These are phyloP conservation scores for Acanthornis magna DNA, from an alignment of 2,797 vertebrate genomes.

Conservation along the genomic window DNA sequence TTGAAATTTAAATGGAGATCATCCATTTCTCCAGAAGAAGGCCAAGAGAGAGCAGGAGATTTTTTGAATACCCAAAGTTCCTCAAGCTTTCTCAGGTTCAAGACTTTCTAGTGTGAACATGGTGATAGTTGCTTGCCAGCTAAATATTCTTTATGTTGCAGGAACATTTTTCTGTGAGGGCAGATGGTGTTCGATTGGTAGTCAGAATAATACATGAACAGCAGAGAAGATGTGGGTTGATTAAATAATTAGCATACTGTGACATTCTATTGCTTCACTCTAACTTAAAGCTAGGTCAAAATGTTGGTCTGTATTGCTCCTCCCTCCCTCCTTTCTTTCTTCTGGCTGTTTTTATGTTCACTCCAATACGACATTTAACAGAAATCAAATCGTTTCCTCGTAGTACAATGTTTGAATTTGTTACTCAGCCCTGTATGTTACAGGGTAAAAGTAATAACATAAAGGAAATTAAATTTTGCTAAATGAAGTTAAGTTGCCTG, in stretches of 20 bases:
- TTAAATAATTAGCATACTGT: slow-evolving; percentile 63
- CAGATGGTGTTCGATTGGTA: slow-evolving; percentile 53
- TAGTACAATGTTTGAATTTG: neutral
- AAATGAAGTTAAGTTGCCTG: slow-evolving; percentile 41
- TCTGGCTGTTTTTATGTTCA: neutral
- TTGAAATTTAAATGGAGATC: neutral
- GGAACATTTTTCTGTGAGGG: slow-evolving; percentile 53
- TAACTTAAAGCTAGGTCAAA: slow-evolving; percentile 57
- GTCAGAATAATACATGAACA: slow-evolving; percentile 59
- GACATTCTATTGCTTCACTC: slow-evolving; percentile 43
- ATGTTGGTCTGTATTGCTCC: neutral
- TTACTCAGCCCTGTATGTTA: neutral
- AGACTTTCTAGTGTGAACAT: neutral
- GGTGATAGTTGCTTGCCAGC: neutral
- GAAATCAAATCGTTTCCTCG: neutral
- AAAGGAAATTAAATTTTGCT: slow-evolving; percentile 35
- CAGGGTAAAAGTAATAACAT: slow-evolving; percentile 1
- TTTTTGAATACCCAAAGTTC: neutral
- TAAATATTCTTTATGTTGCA: slow-evolving; percentile 41
- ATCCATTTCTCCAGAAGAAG: neutral
- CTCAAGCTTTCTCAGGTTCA: neutral
- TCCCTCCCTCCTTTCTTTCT: neutral
- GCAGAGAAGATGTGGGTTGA: slow-evolving; percentile 60
- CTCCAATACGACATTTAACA: neutral
- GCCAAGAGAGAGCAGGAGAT: neutral